A percentile compares a stretch with the other conserved stretches of the same genome.
These are phyloP conservation scores for Lycodopsis pacificus DNA, from an alignment of 2,797 vertebrate genomes.

Conservation along the genomic window DNA sequence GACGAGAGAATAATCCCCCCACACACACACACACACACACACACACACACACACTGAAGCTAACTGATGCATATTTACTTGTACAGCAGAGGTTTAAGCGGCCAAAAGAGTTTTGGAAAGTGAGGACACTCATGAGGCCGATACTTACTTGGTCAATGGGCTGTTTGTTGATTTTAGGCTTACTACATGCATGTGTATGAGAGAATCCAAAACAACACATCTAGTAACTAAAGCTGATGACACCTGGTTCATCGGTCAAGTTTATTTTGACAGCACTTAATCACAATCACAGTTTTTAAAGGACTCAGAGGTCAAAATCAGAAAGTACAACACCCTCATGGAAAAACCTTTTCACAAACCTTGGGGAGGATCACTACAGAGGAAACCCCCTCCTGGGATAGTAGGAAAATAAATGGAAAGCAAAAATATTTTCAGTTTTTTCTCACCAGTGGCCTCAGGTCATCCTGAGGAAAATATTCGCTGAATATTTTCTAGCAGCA, in stretches of 20 bases:
- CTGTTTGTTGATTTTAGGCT: neutral
- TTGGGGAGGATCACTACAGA: slow-evolving; percentile 3
- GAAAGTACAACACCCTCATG: slow-evolving; percentile 22
- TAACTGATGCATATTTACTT: neutral
- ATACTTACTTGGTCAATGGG: neutral
- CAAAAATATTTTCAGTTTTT: slow-evolving; percentile 24
- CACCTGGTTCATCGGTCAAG: neutral
- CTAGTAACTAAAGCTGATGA: neutral
- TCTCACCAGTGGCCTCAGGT: slow-evolving; percentile 11
- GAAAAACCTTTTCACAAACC: slow-evolving; percentile 38
- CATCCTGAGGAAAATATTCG: slow-evolving; percentile 17
- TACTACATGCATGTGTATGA: neutral
- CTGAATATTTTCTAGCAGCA: neutral
- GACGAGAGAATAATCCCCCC: slow-evolving; percentile 18
- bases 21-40: neutral
- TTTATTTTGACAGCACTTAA: slow-evolving; percentile 28
- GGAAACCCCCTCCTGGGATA: slow-evolving; percentile 22
- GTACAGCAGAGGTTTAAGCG: neutral
- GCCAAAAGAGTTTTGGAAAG: neutral
- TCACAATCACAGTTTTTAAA: slow-evolving; percentile 25
- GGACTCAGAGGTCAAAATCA: neutral
- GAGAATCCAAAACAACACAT: slow-evolving; percentile 6
- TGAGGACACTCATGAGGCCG: neutral
- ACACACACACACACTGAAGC: neutral
- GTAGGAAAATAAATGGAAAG: slow-evolving; percentile 27